phyloP scores from a whole-genome alignment of 1,140 invertebrate species.

The Tetragonula clypearis region DNA sequence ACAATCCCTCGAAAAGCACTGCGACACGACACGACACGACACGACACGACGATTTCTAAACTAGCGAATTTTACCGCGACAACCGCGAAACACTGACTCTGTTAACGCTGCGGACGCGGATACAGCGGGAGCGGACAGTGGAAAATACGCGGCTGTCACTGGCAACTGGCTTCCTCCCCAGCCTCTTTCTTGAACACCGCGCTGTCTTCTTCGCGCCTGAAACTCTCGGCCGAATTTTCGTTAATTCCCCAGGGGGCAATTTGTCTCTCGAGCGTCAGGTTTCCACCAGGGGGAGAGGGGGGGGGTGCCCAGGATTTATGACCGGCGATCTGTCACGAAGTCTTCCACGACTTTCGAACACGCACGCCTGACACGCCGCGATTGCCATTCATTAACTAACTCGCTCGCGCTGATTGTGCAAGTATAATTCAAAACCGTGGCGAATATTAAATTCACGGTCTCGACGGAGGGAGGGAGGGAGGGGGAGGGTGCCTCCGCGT shows the following conservation, averaged over 20 bases:
- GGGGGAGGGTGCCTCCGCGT: no score
- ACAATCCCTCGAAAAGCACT: slow-evolving; percentile 18
- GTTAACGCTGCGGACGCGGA: slow-evolving; percentile 11
- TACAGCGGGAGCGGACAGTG: not conserved
- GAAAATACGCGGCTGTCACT: slow-evolving; percentile 31
- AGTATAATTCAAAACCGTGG: not conserved
- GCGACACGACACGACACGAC: not conserved
- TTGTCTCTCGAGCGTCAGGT: not conserved
- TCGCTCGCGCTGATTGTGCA: not conserved
- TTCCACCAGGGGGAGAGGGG: not conserved
- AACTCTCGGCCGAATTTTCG: not conserved
- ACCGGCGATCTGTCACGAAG: not conserved
- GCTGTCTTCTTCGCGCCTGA: not conserved
- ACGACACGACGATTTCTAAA: not conserved
- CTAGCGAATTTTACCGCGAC: slow-evolving; percentile 11
- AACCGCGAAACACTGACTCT: slow-evolving; percentile 12
- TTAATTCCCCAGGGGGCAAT: not conserved
- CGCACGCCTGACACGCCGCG: not conserved
- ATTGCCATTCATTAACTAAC: slow-evolving; percentile 8
- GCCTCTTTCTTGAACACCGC: not conserved
- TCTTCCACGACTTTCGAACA: not conserved
- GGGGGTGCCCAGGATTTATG: not conserved
- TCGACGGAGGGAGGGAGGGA: no score
- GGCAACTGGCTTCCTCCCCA: not conserved
- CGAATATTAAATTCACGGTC: not conserved